Base-by-base conservation (phyloP, 2,113 vertebrate genomes). In the Rallus limicola region DNA sequence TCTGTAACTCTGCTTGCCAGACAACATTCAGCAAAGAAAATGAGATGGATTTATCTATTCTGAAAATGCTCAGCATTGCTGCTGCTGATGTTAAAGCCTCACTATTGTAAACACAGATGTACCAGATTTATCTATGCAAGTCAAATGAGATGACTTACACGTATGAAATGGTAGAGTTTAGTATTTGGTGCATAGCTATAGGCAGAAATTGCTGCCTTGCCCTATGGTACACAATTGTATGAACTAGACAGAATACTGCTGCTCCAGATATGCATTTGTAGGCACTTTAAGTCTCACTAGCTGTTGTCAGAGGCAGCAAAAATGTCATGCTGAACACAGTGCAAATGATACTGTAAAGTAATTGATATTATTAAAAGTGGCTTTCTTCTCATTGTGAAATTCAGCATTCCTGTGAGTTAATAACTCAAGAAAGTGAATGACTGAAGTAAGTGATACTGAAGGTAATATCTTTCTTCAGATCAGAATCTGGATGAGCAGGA, bases 11-110 rank as follows among this genome's bases (percentile, higher is more conserved):
- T 90, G 13, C 75, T 82, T 94, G 55, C 74, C 59, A 83, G 65
- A 50, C n/a, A 87, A 7, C 58, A 69, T 88, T 94, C 80, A 85
- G 85, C 76, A 69, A 90, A 94, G 59, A n/a, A 96, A 88, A 79
- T 0, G 4, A 88, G 55, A 93, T 50, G 36, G 28, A 92, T 92
- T 92, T 87, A 95, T 84, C 48, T 70, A 4, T 86, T 84, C n/a
- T 59, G 55, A 81, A 92, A 82, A 90, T 67, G 70, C 26, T 21
- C 33, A 75, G 15, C 3, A 24, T 69, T 91, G 79, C 42, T 53
- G 10, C 25, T 79, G 46, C 52, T 89, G 55, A 46, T 81, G 29
- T 44, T 92, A 75, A 88, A 76, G 16, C 24, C 5, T 53, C 68
- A 53, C 48, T 88, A 56, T 14, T 68, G 20, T 65, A 86, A 95